Evolutionary conservation across 1,140 invertebrate species (phyloP), one percentile per base, ranked within the genome.

Genomic region (Tribolium castaneum): DNA sequence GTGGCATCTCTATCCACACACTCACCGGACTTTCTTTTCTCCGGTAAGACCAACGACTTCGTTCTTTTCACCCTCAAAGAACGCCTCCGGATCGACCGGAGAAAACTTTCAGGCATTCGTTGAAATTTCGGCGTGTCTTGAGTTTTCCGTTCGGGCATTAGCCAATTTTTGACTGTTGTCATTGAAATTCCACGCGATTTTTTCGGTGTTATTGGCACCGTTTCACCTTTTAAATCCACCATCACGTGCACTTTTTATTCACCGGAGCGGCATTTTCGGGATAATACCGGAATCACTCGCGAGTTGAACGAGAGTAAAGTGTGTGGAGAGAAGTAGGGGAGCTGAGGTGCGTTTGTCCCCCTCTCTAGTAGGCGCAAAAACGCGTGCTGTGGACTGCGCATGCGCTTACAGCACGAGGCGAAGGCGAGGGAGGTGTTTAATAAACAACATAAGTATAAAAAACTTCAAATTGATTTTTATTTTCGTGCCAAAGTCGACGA

Each of bases 11-110:
- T 52, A 14, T n/a, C 12, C 75, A 35, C 7, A 50, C 56, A 74
- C 92, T 92, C 89, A 93, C 92, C 92, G 85, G 92, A 93, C 87
- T 93, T 93, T 83, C 92, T 86, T 87, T 93, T 93, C 85, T 93
- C 92, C 10, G 90, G 89, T 13, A 93, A 88, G 9, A 92, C 91
- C 76, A 92, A 85, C 50, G 91, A 92, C 85, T 93, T 93, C 76
- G 92, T 91, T 80, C 92, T 88, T 85, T 93, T 93, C 6, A 93
- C 90, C 56, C 92, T 86, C 77, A 93, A 85, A 0, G 92, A 93
- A 66, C 92, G 85, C 62, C 92, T 84, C 77, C 91, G 88, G 77
- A 93, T 91, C 51, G 92, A 92, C 49, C 92, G 87, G 82, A 93
- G 87, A 78, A 93, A 89, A 62, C 90, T 90, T 85, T 93, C 92